These are phyloP conservation scores for Agonopterix arenella DNA, from an alignment of 2,888 invertebrate species.

Conservation along the genomic window DNA sequence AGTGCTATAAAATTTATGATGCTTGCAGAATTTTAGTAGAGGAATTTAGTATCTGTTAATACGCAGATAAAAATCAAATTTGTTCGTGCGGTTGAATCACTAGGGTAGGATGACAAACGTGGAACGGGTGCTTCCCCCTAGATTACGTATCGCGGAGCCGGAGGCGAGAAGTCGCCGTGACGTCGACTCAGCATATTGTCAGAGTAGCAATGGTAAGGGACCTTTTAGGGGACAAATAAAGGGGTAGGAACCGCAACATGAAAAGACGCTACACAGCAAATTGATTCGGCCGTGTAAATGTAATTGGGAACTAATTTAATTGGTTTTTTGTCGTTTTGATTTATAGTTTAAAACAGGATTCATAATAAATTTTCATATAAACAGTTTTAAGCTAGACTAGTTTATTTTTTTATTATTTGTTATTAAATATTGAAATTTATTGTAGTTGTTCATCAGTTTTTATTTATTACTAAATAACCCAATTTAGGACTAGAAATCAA, in stretches of 20 bases:
- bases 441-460: too few relatives aligned
- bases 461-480: too few relatives aligned
- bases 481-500: too few relatives aligned
- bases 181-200: constrained; percentile 69
- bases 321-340: too few relatives aligned
- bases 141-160: constrained; percentile 52
- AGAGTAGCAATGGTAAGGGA: constrained; percentile 28
- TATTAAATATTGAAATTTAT: too few relatives aligned
- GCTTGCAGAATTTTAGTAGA: constrained; percentile 40
- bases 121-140: constrained; percentile 57
- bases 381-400: too few relatives aligned
- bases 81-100: not conserved
- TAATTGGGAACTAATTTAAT: constrained; percentile 12
- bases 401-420: too few relatives aligned
- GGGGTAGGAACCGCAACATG: constrained; percentile 38
- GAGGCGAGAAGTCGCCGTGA: constrained; percentile 60
- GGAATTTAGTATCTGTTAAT: constrained; percentile 9
- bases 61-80: not conserved
- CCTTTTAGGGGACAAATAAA: constrained; percentile 49
- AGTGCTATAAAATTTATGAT: constrained; percentile 72
- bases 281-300: constrained; percentile 58
- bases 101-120: constrained; percentile 63
- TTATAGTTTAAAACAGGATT: too few relatives aligned
- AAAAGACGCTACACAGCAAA: constrained; percentile 56
- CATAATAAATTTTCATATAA: too few relatives aligned